Conservation (phyloP, 2,797 vertebrate species). For the Eidolon dupreanum region DNA sequence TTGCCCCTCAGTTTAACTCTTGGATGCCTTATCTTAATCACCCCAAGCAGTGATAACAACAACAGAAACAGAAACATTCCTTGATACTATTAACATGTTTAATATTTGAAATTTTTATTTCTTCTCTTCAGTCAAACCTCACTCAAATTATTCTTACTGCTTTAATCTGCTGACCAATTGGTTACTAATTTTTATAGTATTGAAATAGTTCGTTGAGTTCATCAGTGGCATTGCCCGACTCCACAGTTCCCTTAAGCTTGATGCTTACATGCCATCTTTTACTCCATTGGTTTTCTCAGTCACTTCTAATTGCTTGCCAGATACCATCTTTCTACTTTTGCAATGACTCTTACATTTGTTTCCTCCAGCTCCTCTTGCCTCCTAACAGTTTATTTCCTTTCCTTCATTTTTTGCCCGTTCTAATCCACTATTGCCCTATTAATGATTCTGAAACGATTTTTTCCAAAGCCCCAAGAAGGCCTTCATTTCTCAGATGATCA, state of each 20-base stretch:
- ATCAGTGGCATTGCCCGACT: neutral
- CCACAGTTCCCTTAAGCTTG: neutral
- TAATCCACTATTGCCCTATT: neutral
- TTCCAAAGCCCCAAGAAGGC: neutral
- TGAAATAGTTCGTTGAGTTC: neutral
- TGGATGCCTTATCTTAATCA: neutral
- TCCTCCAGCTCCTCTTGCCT: neutral
- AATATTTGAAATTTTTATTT: neutral
- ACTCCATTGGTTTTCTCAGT: neutral
- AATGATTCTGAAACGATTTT: slow-evolving; percentile 39
- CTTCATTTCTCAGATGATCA: neutral
- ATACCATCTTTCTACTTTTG: neutral
- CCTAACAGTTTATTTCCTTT: neutral
- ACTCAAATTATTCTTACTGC: neutral
- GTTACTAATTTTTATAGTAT: neutral
- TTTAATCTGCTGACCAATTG: neutral
- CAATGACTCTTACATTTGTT: neutral
- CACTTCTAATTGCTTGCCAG: neutral
- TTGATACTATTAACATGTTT: neutral
- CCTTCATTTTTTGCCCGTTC: neutral
- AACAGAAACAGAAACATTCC: neutral
- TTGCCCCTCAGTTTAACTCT: neutral
- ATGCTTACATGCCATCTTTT: neutral
- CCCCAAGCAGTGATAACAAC: neutral
- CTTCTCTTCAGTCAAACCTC: neutral